Conservation (phyloP, 2,888 invertebrate genomes). For the Diaprepes abbreviatus region DNA sequence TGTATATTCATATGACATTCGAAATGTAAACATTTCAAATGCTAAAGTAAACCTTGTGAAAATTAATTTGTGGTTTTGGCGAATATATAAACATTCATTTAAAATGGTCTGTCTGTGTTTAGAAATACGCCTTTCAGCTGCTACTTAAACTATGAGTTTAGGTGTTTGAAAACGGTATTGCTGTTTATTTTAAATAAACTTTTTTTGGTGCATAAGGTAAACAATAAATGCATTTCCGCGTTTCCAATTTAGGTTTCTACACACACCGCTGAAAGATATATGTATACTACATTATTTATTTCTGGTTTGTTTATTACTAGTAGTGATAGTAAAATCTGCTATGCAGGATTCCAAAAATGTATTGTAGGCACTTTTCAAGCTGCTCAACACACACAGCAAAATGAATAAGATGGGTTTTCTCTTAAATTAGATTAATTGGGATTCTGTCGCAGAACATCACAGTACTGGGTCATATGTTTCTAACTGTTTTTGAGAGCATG, state of each 20-base stretch:
- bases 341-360: no score
- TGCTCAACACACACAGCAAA: no score
- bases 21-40: slow-evolving; percentile 13
- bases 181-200: slow-evolving; percentile 25
- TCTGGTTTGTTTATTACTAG: background rate
- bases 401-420: no score
- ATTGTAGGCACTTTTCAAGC: no score
- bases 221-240: slow-evolving; percentile 27
- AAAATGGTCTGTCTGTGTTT: slow-evolving; percentile 31
- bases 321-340: background rate
- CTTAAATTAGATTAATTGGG: no score
- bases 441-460: no score
- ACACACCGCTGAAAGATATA: slow-evolving; percentile 2
- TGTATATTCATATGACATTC: no score
- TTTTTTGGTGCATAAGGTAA: slow-evolving; percentile 28
- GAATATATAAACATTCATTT: slow-evolving; percentile 24
- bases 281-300: background rate
- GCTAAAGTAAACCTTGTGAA: slow-evolving; percentile 35
- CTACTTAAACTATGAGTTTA: slow-evolving; percentile 27
- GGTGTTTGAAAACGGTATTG: slow-evolving; percentile 2
- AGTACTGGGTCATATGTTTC: no score
- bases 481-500: no score
- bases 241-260: slow-evolving; percentile 9
- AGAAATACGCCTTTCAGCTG: slow-evolving; percentile 30
- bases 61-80: slow-evolving; percentile 36